Evolutionary conservation across 2,888 invertebrate genomes (phyloP), one percentile per base, ranked within the genome.

Genomic region (Xylota segnis): DNA sequence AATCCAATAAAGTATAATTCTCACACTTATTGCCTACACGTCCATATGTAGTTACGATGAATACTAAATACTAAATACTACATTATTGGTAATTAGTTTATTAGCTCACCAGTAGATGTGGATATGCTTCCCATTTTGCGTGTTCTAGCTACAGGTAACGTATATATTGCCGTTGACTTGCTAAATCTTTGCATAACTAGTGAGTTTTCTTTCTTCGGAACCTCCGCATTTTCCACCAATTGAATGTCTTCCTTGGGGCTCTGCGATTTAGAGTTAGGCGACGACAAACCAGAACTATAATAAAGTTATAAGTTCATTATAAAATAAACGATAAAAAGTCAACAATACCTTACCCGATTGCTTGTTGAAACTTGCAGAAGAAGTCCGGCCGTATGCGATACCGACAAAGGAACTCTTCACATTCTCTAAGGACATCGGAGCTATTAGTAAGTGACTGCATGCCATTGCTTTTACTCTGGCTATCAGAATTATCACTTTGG

Each of bases 321-420:
- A 54, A n/a, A 37, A 63, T 16, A 23, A 29, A 79, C 29, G 16
- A 43, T 5, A 61, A 61, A 18, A 34, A 54, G 5, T 7, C 18
- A 32, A 89, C 88, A 47, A 90, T 88, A 71, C 90, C 90, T 88
- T 89, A 93, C 92, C 93, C 93, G 88, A 94, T 91, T 74, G 93
- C 93, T 89, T 93, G 93, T 88, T 94, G 93, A 91, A 96, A 94
- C 87, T 94, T 94, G 92, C 96, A 96, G 93, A 96, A 96, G 93
- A 96, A 96, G 91, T 96, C 96, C 0, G 96, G 95, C 29, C 95
- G 94, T 90, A 95, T 95, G 89, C 95, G 94, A 92, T 96, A 94
- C 58, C 93, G 93, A 87, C 93, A 93, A 78, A 95, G 93, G 91
- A 94, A 94, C 89, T 94, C 94, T 91, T 95, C 94, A 89, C 94